phyloP scores from a whole-genome alignment of 1,140 invertebrate genomes.

The Mactra quadrangularis region DNA sequence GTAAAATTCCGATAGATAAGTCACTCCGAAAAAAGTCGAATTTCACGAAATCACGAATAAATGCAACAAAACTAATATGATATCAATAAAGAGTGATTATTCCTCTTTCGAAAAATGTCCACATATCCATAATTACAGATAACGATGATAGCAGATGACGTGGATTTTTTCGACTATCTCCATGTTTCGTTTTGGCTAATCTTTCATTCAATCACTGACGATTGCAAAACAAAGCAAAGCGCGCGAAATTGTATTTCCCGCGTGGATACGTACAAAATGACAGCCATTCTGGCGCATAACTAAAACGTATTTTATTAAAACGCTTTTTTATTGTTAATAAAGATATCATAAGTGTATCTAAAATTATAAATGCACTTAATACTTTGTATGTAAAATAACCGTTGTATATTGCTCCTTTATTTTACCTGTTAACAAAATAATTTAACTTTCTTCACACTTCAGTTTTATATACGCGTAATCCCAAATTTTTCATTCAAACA shows the following conservation, averaged over 20 bases:
- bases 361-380: background rate
- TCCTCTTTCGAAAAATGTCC: slow-evolving; percentile 32
- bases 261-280: slow-evolving; percentile 73
- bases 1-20: slow-evolving; percentile 53
- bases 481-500: slow-evolving; percentile 34
- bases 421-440: background rate
- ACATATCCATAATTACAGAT: slow-evolving; percentile 7
- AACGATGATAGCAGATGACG: slow-evolving; percentile 50
- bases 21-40: slow-evolving; percentile 62
- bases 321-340: background rate
- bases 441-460: background rate
- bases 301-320: background rate
- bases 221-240: slow-evolving; percentile 73
- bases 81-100: slow-evolving; percentile 40
- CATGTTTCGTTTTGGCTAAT: slow-evolving; percentile 34
- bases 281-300: slow-evolving; percentile 48
- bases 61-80: slow-evolving; percentile 36
- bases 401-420: background rate
- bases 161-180: slow-evolving; percentile 51
- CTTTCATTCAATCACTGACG: slow-evolving; percentile 61
- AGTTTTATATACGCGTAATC: slow-evolving; percentile 32
- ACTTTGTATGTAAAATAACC: background rate
- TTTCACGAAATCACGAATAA: slow-evolving; percentile 24
- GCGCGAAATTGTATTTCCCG: slow-evolving; percentile 83
- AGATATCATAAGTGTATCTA: background rate